These are phyloP conservation scores for Labia minor DNA, from an alignment of 2,888 invertebrate genomes.

Conservation along the genomic window DNA sequence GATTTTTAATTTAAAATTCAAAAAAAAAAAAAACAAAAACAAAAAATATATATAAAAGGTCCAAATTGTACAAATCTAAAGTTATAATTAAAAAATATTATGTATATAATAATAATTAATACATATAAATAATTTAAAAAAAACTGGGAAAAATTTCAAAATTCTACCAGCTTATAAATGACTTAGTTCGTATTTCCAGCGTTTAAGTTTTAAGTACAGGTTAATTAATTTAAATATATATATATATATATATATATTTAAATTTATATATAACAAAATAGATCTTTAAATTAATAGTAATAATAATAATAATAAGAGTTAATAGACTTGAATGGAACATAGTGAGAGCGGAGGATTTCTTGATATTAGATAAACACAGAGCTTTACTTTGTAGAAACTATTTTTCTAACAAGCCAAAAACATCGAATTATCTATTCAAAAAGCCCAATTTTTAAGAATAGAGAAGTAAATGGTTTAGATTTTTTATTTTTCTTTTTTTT, in stretches of 20 bases:
- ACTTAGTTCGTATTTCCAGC: neutral
- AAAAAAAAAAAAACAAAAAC: neutral
- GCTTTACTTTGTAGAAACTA: neutral
- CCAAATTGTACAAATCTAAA: too few relatives aligned
- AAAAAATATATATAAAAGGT: too few relatives aligned
- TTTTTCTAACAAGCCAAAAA: neutral
- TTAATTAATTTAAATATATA: neutral
- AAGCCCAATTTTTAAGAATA: neutral
- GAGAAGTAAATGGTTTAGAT: neutral
- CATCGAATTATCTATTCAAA: neutral
- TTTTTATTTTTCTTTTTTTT: neutral
- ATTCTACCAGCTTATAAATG: neutral
- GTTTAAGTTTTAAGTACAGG: neutral
- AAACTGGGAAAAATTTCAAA: neutral
- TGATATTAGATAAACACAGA: neutral
- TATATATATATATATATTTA: neutral
- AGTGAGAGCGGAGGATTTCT: neutral
- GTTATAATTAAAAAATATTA: neutral
- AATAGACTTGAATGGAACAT: neutral
- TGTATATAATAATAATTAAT: neutral
- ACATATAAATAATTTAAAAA: neutral
- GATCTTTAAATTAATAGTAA: neutral
- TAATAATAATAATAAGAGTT: too few relatives aligned
- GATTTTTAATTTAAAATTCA: neutral
- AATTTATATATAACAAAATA: neutral